A percentile compares a stretch with the other conserved stretches of the same genome.
Conservation (phyloP, 2,113 vertebrate species). For the Oryctolagus cuniculus region mOryCun1.1 NC_091451.1:34489501-34490000, state of each 20-base stretch:
- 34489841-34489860: slow-evolving; percentile 34
- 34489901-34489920: slow-evolving; percentile 40
- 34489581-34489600: too few relatives aligned
- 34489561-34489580: too few relatives aligned
- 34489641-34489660: slow-evolving; percentile 49
- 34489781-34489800: slow-evolving; percentile 1
- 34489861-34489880: not conserved
- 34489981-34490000: not conserved
- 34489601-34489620: too few relatives aligned
- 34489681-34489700: not conserved
- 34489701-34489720: slow-evolving; percentile 44
- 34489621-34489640: too few relatives aligned
- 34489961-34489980: slow-evolving; percentile 47
- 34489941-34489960: slow-evolving; percentile 38
- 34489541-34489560: too few relatives aligned
- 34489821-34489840: slow-evolving; percentile 48
- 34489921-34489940: slow-evolving; percentile 51
- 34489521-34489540: too few relatives aligned
- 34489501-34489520: too few relatives aligned
- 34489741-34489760: slow-evolving; percentile 35
- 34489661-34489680: slow-evolving; percentile 48
- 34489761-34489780: slow-evolving; percentile 50
- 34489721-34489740: slow-evolving; percentile 41
- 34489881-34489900: slow-evolving; percentile 52
- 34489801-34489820: not conserved